phyloP scores from a whole-genome alignment of 2,113 vertebrate genomes.

The Acanthochromis polyacanthus region DNA sequence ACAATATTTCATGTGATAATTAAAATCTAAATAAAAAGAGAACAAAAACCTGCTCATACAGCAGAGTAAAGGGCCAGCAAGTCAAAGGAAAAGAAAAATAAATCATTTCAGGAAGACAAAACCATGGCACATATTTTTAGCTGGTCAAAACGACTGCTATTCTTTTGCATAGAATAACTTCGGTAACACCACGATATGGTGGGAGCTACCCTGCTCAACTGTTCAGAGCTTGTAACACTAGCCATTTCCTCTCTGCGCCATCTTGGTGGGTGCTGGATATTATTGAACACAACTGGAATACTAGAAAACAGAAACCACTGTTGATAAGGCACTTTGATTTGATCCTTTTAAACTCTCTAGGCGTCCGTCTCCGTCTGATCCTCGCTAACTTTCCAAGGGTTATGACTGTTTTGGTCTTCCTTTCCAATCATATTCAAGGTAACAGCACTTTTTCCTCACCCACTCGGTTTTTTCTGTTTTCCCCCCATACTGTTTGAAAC shows the following conservation, averaged over 20 bases:
- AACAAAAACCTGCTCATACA: slow-evolving; percentile 68
- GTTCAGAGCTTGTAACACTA: slow-evolving; percentile 61
- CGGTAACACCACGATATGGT: slow-evolving; percentile 65
- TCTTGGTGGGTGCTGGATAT: slow-evolving; percentile 81
- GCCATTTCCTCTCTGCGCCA: slow-evolving; percentile 75
- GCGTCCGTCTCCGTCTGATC: slow-evolving; percentile 48
- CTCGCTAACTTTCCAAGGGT: slow-evolving; percentile 47
- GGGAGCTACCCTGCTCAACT: slow-evolving; percentile 69
- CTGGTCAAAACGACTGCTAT: slow-evolving; percentile 87
- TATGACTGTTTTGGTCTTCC: slow-evolving; percentile 78
- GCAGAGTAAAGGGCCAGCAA: slow-evolving; percentile 74
- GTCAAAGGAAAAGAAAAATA: slow-evolving; percentile 60
- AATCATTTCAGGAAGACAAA: slow-evolving; percentile 85
- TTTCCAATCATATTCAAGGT: slow-evolving; percentile 79
- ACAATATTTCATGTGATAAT: slow-evolving; percentile 74
- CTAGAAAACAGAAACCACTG: slow-evolving; percentile 83
- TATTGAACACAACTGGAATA: slow-evolving; percentile 82
- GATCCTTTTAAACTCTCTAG: slow-evolving; percentile 60
- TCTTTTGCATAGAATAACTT: slow-evolving; percentile 88
- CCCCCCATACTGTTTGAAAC: slow-evolving; percentile 45
- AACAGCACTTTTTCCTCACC: slow-evolving; percentile 71
- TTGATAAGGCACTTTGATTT: slow-evolving; percentile 88
- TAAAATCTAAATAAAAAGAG: slow-evolving; percentile 66
- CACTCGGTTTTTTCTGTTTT: slow-evolving; percentile 40
- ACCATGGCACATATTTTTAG: slow-evolving; percentile 88